Evolutionary conservation across 2,113 vertebrate genomes (phyloP).

Genomic region (Notothenia coriiceps): DNA sequence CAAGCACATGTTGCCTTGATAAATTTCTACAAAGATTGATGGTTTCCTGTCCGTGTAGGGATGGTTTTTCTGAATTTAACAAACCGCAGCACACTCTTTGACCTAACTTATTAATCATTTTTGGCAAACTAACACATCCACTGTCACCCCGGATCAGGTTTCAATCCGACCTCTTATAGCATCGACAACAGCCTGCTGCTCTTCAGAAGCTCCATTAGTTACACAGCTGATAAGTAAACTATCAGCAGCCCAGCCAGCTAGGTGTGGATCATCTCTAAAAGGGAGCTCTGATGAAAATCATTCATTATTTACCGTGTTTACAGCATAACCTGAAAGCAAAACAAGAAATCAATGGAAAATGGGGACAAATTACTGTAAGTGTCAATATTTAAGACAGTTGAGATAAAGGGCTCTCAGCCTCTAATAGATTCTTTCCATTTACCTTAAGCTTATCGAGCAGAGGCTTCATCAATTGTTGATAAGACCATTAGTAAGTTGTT

Average conservation of each 20-base stretch:
- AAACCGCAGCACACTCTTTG: slow-evolving; percentile 53
- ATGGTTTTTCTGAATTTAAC: slow-evolving; percentile 26
- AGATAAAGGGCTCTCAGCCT: slow-evolving; percentile 75
- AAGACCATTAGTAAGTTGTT: slow-evolving; percentile 73
- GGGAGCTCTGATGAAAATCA: slow-evolving; percentile 61
- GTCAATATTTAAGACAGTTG: slow-evolving; percentile 81
- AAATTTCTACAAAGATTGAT: slow-evolving; percentile 26
- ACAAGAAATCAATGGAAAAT: slow-evolving; percentile 82
- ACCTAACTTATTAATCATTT: slow-evolving; percentile 64
- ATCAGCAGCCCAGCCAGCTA: slow-evolving; percentile 16
- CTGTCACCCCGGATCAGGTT: slow-evolving; percentile 57
- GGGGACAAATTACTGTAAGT: slow-evolving; percentile 80
- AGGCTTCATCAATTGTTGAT: slow-evolving; percentile 66
- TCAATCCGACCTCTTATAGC: slow-evolving; percentile 36
- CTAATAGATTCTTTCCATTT: slow-evolving; percentile 77
- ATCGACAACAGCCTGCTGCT: slow-evolving; percentile 34
- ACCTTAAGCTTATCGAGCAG: slow-evolving; percentile 70
- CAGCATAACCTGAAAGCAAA: slow-evolving; percentile 72
- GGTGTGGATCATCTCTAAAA: slow-evolving; percentile 45
- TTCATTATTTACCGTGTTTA: slow-evolving; percentile 79
- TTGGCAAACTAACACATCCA: slow-evolving; percentile 59
- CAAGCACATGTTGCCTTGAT: slow-evolving; percentile 1
- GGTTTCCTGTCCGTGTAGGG: slow-evolving; percentile 1
- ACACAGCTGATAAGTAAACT: slow-evolving; percentile 33
- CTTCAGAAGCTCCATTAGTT: slow-evolving; percentile 48